phyloP scores from a whole-genome alignment of 1,140 invertebrate species.

The Temnothorax longispinosus region DNA sequence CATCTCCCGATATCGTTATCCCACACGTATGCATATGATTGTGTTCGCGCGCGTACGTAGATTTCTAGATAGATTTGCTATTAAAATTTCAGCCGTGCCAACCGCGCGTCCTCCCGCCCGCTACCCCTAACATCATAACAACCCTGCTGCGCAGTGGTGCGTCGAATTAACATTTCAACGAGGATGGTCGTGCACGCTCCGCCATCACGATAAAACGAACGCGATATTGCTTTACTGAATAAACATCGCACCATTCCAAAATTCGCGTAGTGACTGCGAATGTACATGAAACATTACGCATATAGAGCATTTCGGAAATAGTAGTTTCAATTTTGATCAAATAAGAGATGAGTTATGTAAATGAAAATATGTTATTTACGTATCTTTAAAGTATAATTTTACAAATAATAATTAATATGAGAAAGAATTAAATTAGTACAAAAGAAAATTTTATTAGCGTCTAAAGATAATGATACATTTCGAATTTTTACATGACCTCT shows the following conservation, averaged over 20 bases:
- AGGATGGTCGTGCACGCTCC: constrained; percentile 30
- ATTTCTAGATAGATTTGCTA: constrained; percentile 47
- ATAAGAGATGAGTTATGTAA: not conserved
- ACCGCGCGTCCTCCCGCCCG: constrained; percentile 13
- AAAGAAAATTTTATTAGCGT: not conserved
- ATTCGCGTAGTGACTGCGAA: constrained; percentile 29
- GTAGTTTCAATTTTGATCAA: not conserved
- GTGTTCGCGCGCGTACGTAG: not conserved
- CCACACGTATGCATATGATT: not conserved
- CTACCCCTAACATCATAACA: constrained; percentile 34
- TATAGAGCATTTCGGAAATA: not conserved
- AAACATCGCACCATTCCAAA: constrained; percentile 61
- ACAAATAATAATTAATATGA: too few relatives aligned
- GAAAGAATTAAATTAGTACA: not conserved
- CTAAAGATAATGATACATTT: not conserved
- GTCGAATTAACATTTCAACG: constrained; percentile 68
- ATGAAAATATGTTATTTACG: not conserved
- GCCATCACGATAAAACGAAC: constrained; percentile 26
- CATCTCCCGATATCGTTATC: constrained; percentile 2
- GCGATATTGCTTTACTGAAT: constrained; percentile 70
- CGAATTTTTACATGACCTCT: not conserved
- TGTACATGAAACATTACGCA: constrained; percentile 2
- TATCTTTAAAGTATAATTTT: too few relatives aligned
- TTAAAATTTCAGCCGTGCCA: constrained; percentile 55
- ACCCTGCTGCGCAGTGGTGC: constrained; percentile 8